phyloP scores from a whole-genome alignment of 1,140 invertebrate species.

The Himalopsyche phryganea region DNA sequence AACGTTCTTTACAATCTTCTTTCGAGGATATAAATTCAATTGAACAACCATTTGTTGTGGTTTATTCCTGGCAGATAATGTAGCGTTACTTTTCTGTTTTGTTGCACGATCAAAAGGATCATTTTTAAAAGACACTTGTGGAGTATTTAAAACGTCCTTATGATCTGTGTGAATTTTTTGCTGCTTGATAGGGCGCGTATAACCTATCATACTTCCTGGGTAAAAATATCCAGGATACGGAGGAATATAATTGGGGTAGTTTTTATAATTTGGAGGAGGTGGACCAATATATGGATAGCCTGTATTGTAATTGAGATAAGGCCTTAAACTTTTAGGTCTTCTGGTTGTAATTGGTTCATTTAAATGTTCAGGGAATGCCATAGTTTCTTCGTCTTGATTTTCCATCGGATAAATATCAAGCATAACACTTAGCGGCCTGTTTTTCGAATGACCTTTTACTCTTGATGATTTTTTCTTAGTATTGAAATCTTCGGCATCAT shows the following conservation, averaged over 20 bases:
- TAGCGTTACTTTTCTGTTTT: constrained; percentile 5
- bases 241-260: constrained; percentile 2
- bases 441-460: constrained; percentile 17
- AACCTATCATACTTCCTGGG: too few species aligned
- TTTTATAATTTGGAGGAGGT: constrained; percentile 5
- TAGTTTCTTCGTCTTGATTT: constrained; percentile 27
- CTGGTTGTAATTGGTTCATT: constrained; percentile 13
- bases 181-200: too few species aligned
- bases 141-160: too few species aligned
- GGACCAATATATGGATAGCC: background rate
- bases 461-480: background rate
- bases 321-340: background rate
- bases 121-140: too few species aligned
- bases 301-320: background rate
- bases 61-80: too few species aligned
- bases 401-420: constrained; percentile 32
- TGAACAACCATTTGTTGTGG: constrained; percentile 29
- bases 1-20: constrained; percentile 15
- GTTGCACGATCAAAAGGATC: background rate
- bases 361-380: constrained; percentile 29
- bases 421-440: constrained; percentile 30
- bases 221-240: constrained; percentile 1
- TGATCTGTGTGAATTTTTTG: too few species aligned
- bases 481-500: background rate
- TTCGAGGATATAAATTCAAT: constrained; percentile 30